Percentiles rank a stretch among this genome's conserved stretches.
phyloP scores from a whole-genome alignment of 2,113 vertebrate genomes.

The Henicopernis longicauda region DNA sequence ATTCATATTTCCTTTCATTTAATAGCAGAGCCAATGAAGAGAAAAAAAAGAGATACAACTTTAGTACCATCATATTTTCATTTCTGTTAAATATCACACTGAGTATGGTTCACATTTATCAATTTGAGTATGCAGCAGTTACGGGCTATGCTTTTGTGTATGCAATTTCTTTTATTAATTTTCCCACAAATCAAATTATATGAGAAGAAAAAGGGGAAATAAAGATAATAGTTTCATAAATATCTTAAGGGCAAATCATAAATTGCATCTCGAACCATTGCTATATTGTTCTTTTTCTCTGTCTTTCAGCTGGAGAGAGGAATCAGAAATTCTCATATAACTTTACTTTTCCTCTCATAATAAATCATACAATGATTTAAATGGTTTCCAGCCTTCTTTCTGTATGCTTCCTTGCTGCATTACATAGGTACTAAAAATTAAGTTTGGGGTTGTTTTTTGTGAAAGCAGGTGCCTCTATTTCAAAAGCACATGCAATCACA shows the following conservation, averaged over 20 bases:
- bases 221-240: constrained; percentile 41
- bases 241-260: constrained; percentile 5
- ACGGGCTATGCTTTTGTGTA: background rate
- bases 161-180: constrained; percentile 51
- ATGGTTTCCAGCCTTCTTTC: background rate
- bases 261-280: background rate
- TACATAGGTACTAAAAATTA: background rate
- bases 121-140: constrained; percentile 11
- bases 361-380: background rate
- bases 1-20: constrained; percentile 47
- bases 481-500: background rate
- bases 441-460: background rate
- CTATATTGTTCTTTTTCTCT: background rate
- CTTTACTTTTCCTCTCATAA: background rate
- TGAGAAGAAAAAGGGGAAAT: constrained; percentile 10
- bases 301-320: background rate
- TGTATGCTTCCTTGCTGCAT: background rate
- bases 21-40: constrained; percentile 1
- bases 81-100: constrained; percentile 53
- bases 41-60: background rate
- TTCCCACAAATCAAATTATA: constrained; percentile 40
- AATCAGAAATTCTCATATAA: background rate
- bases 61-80: constrained; percentile 39
- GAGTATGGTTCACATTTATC: constrained; percentile 21
- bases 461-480: background rate